phyloP scores from a whole-genome alignment of 1,140 invertebrate species.

The Pogonognathellus flavescens region DNA sequence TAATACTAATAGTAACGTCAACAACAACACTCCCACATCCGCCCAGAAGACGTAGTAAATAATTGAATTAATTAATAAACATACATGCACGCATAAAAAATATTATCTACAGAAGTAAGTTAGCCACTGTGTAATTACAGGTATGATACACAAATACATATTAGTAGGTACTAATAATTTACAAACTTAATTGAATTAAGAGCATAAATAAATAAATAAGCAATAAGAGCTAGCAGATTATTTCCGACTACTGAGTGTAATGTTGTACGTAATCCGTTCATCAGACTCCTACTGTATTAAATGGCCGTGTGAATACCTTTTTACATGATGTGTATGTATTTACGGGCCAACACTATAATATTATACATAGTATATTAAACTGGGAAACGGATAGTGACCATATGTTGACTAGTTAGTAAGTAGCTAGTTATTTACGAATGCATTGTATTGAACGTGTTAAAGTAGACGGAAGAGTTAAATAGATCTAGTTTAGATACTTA shows the following conservation, averaged over 20 bases:
- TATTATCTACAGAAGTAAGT: constrained; percentile 19
- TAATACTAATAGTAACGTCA: constrained; percentile 51
- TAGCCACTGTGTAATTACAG: constrained; percentile 9
- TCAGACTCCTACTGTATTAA: neutral
- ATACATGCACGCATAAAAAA: constrained; percentile 27
- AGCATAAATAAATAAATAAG: too few relatives aligned
- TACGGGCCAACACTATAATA: neutral
- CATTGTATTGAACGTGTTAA: constrained; percentile 32
- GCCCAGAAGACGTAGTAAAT: constrained; percentile 59
- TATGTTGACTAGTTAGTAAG: constrained; percentile 3
- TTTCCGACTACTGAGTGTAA: too few relatives aligned
- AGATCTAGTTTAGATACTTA: constrained; percentile 45
- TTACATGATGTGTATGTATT: neutral
- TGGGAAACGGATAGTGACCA: constrained; percentile 20
- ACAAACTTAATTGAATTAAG: too few relatives aligned
- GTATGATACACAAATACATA: neutral
- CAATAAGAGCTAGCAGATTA: too few relatives aligned
- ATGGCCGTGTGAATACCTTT: constrained; percentile 10
- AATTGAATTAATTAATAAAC: constrained; percentile 34
- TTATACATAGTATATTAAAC: neutral
- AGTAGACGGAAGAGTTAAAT: constrained; percentile 8
- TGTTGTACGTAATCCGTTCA: neutral
- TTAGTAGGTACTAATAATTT: too few relatives aligned
- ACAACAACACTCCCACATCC: constrained; percentile 58
- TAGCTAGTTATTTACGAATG: constrained; percentile 22